Conservation (phyloP, 2,888 invertebrate genomes). For the Drosophila trichaetosa region DNA sequence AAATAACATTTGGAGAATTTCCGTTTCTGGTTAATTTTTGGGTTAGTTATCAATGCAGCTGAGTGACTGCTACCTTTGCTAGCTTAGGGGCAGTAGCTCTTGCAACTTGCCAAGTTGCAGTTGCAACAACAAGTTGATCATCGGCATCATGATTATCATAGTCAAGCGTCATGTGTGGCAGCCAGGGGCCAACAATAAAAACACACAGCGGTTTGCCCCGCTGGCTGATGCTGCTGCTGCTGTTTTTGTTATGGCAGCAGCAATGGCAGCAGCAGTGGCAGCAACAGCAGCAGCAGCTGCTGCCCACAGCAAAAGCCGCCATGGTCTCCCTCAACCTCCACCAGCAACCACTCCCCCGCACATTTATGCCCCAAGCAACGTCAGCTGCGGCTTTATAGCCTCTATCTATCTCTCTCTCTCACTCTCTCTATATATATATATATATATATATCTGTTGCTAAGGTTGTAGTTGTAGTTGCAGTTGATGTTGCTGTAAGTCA, state of each 20-base stretch:
- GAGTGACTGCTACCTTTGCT: constrained; percentile 13
- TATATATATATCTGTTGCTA: constrained; percentile 5
- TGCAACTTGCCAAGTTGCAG: constrained; percentile 22
- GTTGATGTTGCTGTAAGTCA: constrained; percentile 61
- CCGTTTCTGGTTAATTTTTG: constrained; percentile 32
- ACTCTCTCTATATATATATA: constrained; percentile 1
- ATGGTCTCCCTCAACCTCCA: constrained; percentile 7
- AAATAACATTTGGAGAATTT: neutral
- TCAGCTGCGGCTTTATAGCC: constrained; percentile 61
- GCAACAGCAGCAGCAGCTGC: constrained; percentile 35
- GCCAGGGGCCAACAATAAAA: constrained; percentile 55
- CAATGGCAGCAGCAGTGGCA: constrained; percentile 3
- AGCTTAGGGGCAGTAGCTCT: constrained; percentile 37
- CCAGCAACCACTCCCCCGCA: neutral
- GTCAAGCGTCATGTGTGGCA: constrained; percentile 35
- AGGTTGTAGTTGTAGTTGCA: constrained; percentile 22
- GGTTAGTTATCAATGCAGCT: constrained; percentile 39
- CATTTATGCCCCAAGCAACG: constrained; percentile 47
- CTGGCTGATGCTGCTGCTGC: constrained; percentile 40
- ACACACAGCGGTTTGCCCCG: constrained; percentile 50
- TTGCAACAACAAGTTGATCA: constrained; percentile 8
- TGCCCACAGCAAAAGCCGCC: constrained; percentile 48
- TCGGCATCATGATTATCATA: constrained; percentile 25
- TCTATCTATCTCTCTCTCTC: constrained; percentile 1
- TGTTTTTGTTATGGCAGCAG: constrained; percentile 63